Conservation (phyloP, 2,113 vertebrate species). For the Sylvia atricapilla region DNA sequence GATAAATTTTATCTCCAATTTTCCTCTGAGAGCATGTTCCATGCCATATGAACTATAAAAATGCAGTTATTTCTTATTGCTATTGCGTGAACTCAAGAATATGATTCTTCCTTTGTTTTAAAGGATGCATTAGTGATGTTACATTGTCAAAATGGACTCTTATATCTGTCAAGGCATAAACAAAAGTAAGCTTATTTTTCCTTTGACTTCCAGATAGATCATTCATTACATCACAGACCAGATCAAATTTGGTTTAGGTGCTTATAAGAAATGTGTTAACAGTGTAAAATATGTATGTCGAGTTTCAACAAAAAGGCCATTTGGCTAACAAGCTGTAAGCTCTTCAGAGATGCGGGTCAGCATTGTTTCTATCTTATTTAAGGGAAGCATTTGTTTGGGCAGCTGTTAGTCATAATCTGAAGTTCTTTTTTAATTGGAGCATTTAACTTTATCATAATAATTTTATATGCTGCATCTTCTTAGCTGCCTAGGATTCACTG, state of each 20-base stretch:
- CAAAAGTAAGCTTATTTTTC: not conserved
- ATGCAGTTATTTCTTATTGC: not conserved
- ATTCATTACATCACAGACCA: not conserved
- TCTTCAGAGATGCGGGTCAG: not conserved
- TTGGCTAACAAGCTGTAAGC: not conserved
- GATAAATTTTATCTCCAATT: not conserved
- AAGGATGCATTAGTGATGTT: not conserved
- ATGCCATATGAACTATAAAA: not conserved
- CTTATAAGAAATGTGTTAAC: not conserved
- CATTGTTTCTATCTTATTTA: not conserved
- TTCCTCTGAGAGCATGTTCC: not conserved
- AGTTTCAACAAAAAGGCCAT: not conserved
- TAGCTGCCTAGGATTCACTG: not conserved
- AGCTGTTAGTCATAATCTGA: constrained; percentile 4
- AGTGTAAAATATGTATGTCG: not conserved
- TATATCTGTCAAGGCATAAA: not conserved
- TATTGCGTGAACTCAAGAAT: not conserved
- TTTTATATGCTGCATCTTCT: not conserved
- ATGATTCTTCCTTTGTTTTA: not conserved
- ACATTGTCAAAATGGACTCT: not conserved
- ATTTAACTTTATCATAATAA: not conserved
- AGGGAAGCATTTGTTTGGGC: not conserved
- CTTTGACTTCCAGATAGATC: not conserved
- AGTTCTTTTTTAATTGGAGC: not conserved
- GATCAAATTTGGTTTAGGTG: not conserved